phyloP scores from a whole-genome alignment of 2,797 vertebrate species.

The Sylvia borin region DNA sequence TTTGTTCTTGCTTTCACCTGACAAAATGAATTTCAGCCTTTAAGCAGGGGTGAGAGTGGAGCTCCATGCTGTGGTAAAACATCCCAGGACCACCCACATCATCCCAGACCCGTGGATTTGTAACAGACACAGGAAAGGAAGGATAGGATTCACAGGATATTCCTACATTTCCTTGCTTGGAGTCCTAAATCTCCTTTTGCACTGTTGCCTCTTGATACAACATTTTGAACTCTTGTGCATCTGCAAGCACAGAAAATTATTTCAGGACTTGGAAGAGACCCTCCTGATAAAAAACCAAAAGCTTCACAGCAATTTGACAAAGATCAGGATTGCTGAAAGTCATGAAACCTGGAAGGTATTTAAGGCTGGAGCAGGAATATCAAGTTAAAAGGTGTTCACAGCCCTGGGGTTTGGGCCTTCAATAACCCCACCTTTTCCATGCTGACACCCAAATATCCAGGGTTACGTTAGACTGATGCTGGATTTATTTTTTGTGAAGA shows the following conservation, averaged over 20 bases:
- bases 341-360: background rate
- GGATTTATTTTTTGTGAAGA: background rate
- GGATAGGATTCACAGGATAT: background rate
- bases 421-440: background rate
- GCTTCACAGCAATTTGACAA: background rate
- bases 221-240: background rate
- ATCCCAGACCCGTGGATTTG: background rate
- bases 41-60: background rate
- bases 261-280: background rate
- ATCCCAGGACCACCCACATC: background rate
- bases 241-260: background rate
- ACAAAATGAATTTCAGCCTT: background rate
- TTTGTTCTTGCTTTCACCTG: background rate
- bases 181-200: background rate
- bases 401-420: background rate
- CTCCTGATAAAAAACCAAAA: background rate
- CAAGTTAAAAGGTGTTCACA: background rate
- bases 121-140: background rate
- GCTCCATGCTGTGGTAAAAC: background rate
- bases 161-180: background rate
- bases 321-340: background rate
- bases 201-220: accelerated
- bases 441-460: background rate
- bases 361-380: background rate
- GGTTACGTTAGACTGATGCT: too few species aligned